A percentile compares a stretch with the other conserved stretches of the same genome.
Conservation (phyloP, 2,113 vertebrate species). For the Donacobius atricapilla region DNA sequence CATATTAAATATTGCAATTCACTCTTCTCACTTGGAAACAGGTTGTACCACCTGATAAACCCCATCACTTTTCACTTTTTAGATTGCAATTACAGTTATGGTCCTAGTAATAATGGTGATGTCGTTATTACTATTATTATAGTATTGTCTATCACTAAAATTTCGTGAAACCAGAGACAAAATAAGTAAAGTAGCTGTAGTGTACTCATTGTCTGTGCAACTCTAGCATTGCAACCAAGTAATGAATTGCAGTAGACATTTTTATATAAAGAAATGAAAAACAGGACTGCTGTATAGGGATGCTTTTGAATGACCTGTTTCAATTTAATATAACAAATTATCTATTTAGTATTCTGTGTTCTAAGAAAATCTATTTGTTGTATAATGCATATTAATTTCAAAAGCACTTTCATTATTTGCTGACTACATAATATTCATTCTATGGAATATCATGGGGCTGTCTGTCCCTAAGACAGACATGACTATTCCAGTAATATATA, state of each 20-base stretch:
- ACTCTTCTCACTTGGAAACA: background rate
- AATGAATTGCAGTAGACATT: background rate
- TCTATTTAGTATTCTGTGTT: background rate
- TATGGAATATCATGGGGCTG: background rate
- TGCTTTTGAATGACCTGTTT: background rate
- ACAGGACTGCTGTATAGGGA: background rate
- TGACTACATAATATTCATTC: background rate
- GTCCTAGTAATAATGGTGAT: background rate
- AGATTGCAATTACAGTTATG: background rate
- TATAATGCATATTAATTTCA: background rate
- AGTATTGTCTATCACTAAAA: background rate
- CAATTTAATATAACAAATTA: background rate
- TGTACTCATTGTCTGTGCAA: background rate
- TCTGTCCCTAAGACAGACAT: background rate
- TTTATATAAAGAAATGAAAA: background rate
- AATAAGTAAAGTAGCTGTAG: background rate
- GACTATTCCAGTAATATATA: background rate
- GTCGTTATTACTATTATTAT: background rate
- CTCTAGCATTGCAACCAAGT: background rate
- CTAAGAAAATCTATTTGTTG: background rate
- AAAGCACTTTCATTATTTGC: background rate
- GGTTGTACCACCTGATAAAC: background rate
- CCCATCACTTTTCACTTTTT: background rate
- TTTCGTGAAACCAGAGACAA: background rate
- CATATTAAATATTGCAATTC: background rate